Evolutionary conservation across 2,113 vertebrate species (phyloP).

Genomic region (Lampris megalopsis): DNA sequence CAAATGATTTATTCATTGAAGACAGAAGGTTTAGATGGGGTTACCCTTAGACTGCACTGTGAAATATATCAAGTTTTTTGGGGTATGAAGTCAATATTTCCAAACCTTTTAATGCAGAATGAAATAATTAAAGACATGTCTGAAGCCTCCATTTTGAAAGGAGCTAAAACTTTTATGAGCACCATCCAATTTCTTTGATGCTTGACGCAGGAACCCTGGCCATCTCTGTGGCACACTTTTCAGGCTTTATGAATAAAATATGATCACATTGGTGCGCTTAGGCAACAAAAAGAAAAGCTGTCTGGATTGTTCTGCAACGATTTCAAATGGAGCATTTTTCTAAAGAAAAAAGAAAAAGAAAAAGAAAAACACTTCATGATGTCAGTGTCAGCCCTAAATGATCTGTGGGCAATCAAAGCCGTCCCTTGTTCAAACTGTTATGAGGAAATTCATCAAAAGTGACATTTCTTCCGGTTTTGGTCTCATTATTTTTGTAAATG

Average conservation of each 20-base stretch:
- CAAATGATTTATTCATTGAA: constrained; percentile 41
- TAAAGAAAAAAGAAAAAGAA: no score
- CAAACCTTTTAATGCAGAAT: constrained; percentile 57
- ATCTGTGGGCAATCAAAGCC: constrained; percentile 22
- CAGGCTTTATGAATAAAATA: constrained; percentile 73
- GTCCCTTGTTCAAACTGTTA: background rate
- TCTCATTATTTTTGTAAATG: constrained; percentile 55
- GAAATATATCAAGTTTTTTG: constrained; percentile 46
- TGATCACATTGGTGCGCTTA: constrained; percentile 74
- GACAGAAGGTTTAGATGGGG: constrained; percentile 9
- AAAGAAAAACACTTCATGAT: constrained; percentile 25
- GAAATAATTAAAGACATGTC: constrained; percentile 70
- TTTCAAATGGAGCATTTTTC: constrained; percentile 51
- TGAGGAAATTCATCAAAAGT: constrained; percentile 45
- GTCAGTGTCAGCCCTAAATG: constrained; percentile 45
- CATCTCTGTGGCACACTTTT: constrained; percentile 76
- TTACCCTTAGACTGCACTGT: constrained; percentile 37
- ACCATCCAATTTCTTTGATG: constrained; percentile 53
- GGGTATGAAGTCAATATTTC: constrained; percentile 36
- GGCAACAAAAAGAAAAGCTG: constrained; percentile 70
- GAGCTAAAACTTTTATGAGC: constrained; percentile 76
- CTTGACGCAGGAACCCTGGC: constrained; percentile 57
- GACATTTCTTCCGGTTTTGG: constrained; percentile 40
- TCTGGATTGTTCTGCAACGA: constrained; percentile 65
- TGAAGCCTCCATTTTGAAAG: constrained; percentile 62